phyloP scores from a whole-genome alignment of 2,888 invertebrate species.

The Chloromyia formosa region DNA sequence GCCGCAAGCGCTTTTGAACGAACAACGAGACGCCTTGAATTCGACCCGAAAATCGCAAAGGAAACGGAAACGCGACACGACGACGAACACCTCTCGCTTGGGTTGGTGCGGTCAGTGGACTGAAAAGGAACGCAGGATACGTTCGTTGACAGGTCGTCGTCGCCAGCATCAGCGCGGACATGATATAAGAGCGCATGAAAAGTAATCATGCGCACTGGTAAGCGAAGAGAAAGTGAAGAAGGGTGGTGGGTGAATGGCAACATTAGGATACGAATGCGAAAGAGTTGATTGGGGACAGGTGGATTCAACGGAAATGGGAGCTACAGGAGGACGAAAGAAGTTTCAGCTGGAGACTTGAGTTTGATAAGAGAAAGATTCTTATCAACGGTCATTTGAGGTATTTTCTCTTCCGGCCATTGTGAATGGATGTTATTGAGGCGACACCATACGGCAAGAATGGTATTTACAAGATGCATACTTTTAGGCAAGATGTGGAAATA shows the following conservation, averaged over 20 bases:
- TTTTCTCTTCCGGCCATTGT: slow-evolving; percentile 27
- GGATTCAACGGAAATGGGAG: neutral
- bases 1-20: neutral
- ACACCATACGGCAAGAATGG: neutral
- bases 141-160: neutral
- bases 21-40: neutral
- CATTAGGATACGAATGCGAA: neutral
- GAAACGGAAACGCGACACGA: slow-evolving; percentile 14
- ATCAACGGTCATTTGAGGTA: neutral
- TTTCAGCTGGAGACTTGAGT: neutral
- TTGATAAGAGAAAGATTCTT: neutral
- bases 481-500: neutral
- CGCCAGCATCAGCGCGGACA: slow-evolving; percentile 7
- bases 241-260: neutral
- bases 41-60: neutral
- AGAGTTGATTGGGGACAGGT: neutral
- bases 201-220: slow-evolving; percentile 11
- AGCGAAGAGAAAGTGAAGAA: slow-evolving; percentile 8
- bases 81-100: neutral
- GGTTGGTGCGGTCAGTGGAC: slow-evolving; percentile 37
- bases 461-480: neutral
- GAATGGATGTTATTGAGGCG: neutral
- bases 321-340: no score
- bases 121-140: neutral
- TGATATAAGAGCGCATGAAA: slow-evolving; percentile 1